Evolutionary conservation across 2,888 invertebrate species (phyloP).

Genomic region (Sphaerophoria rueppellii): DNA sequence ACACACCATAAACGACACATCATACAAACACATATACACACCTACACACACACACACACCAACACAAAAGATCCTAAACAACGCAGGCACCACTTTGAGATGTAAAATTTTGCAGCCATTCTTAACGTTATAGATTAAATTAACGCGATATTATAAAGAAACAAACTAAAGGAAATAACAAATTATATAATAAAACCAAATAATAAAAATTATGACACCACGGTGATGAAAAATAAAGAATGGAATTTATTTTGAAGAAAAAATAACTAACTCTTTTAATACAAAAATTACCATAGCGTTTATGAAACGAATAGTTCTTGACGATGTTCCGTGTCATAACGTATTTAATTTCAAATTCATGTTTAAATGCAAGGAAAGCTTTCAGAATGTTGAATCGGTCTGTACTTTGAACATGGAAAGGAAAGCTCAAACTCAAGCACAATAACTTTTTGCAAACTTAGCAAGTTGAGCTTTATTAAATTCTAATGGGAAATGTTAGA

Average conservation of each 20-base stretch:
- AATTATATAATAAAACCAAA: conserved; percentile 36
- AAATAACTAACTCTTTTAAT: neutral
- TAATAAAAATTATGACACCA: conserved; percentile 51
- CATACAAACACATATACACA: conserved; percentile 48
- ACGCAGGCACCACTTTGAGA: conserved; percentile 46
- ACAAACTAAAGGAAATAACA: neutral
- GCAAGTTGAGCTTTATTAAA: too few species aligned
- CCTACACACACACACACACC: conserved; percentile 35
- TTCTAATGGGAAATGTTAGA: too few species aligned
- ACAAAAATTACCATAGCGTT: neutral
- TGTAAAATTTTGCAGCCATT: conserved; percentile 63
- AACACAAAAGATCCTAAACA: conserved; percentile 33
- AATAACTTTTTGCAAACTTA: too few species aligned
- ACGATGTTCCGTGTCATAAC: too few species aligned
- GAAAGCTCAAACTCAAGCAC: too few species aligned
- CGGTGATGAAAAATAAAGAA: conserved; percentile 65
- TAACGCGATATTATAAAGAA: conserved; percentile 15
- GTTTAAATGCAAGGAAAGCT: too few species aligned
- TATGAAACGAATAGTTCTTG: neutral
- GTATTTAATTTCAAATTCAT: too few species aligned
- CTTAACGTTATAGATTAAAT: conserved; percentile 55
- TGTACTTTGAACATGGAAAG: too few species aligned
- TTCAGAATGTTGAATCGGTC: too few species aligned
- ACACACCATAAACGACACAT: neutral
- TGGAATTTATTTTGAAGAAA: conserved; percentile 71